These are phyloP conservation scores for Phymatocera aterrima DNA, from an alignment of 2,888 invertebrate genomes.

Conservation along the genomic window DNA sequence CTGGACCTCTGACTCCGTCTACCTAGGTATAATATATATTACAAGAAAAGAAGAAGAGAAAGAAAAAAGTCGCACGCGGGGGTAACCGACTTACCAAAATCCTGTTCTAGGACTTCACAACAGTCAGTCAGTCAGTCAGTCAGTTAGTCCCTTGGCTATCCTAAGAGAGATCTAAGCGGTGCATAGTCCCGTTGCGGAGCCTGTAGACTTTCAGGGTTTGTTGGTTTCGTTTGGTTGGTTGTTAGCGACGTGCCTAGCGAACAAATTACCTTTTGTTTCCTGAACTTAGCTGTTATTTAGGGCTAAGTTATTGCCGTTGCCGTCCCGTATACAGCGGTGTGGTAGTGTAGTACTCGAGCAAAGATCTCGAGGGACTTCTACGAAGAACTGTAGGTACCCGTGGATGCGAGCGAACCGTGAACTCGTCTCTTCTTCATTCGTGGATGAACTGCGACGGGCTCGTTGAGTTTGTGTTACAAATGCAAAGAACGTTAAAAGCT, in stretches of 20 bases:
- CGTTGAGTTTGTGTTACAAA: too few species aligned
- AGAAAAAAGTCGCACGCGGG: slow-evolving; percentile 39
- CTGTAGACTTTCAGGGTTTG: slow-evolving; percentile 32
- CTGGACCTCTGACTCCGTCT: slow-evolving; percentile 10
- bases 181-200: slow-evolving; percentile 37
- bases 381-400: too few species aligned
- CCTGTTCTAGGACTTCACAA: slow-evolving; percentile 22
- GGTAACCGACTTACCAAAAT: slow-evolving; percentile 38
- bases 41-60: too few species aligned
- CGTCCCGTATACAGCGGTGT: background rate
- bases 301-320: slow-evolving; percentile 47
- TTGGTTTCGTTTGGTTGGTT: slow-evolving; percentile 17
- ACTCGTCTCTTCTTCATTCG: too few species aligned
- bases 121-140: too few species aligned
- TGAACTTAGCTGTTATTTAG: slow-evolving; percentile 61
- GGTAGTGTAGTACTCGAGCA: background rate
- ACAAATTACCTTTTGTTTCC: slow-evolving; percentile 71
- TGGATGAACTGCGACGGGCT: too few species aligned
- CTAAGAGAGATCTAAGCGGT: slow-evolving; percentile 30
- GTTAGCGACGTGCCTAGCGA: slow-evolving; percentile 66
- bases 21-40: slow-evolving; percentile 31
- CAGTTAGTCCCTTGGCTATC: slow-evolving; percentile 40
- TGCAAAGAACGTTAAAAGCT: too few species aligned
- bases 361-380: background rate
- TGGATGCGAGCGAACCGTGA: too few species aligned